These are phyloP conservation scores for Lepidonotus clava DNA, from an alignment of 2,888 invertebrate species.

Conservation along the genomic window DNA sequence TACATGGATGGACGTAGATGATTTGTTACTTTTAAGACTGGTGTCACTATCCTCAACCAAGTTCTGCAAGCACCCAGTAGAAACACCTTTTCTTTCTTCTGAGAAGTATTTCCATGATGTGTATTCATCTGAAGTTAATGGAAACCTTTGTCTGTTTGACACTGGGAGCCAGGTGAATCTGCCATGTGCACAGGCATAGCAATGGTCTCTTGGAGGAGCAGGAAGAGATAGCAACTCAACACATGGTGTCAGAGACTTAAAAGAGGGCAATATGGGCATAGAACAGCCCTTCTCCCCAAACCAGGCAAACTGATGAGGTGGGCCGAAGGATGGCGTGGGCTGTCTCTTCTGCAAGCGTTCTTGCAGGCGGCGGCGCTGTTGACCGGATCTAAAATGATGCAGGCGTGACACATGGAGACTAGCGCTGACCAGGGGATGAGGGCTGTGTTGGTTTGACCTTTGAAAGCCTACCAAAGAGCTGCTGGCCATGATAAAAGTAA, in stretches of 20 bases:
- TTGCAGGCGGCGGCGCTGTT: not conserved
- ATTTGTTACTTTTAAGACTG: not conserved
- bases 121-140: not conserved
- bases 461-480: too few relatives aligned
- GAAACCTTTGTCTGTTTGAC: not conserved
- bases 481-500: too few relatives aligned
- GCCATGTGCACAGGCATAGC: not conserved
- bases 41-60: not conserved
- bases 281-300: not conserved
- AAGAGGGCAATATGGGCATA: not conserved
- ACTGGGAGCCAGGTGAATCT: not conserved
- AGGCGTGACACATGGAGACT: not conserved
- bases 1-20: too few relatives aligned
- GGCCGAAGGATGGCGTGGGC: not conserved
- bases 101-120: not conserved
- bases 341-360: not conserved
- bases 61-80: not conserved
- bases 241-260: not conserved
- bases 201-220: not conserved
- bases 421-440: too few relatives aligned
- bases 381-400: not conserved
- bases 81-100: not conserved
- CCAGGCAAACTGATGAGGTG: slow-evolving; percentile 3
- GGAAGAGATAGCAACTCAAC: not conserved
- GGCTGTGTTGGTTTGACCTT: too few relatives aligned